Conservation (phyloP, 1,140 invertebrate genomes). For the Tetramorium parvispinum region DNA sequence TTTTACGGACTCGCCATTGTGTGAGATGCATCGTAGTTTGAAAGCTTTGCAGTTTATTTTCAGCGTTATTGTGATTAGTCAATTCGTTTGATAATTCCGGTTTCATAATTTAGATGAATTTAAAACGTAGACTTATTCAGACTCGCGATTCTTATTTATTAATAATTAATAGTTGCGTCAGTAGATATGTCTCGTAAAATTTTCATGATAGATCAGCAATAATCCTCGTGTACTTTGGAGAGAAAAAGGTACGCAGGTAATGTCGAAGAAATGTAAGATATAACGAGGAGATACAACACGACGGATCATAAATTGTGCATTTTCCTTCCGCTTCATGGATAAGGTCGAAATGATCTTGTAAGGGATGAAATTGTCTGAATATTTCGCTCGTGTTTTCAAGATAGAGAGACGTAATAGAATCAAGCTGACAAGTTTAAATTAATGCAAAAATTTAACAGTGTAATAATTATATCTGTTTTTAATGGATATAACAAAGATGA, state of each 20-base stretch:
- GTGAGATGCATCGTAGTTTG: neutral
- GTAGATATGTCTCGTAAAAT: neutral
- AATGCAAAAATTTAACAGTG: too few species aligned
- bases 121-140: neutral
- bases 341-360: slow-evolving; percentile 12
- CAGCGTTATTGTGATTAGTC: neutral
- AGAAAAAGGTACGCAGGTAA: slow-evolving; percentile 10
- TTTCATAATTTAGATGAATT: neutral
- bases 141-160: neutral
- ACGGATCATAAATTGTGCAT: neutral
- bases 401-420: too few species aligned
- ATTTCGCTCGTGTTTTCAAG: too few species aligned
- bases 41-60: neutral
- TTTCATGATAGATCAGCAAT: neutral
- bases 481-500: too few species aligned
- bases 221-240: neutral
- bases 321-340: neutral
- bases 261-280: neutral
- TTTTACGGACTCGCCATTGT: neutral
- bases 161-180: neutral
- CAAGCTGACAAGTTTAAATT: too few species aligned
- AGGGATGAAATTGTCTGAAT: slow-evolving; percentile 1
- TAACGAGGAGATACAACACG: slow-evolving; percentile 1
- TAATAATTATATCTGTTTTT: too few species aligned
- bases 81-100: neutral